Evolutionary conservation across 2,888 invertebrate species (phyloP), one percentile per base, ranked within the genome.

Genomic region (Schizaphis graminum): DNA sequence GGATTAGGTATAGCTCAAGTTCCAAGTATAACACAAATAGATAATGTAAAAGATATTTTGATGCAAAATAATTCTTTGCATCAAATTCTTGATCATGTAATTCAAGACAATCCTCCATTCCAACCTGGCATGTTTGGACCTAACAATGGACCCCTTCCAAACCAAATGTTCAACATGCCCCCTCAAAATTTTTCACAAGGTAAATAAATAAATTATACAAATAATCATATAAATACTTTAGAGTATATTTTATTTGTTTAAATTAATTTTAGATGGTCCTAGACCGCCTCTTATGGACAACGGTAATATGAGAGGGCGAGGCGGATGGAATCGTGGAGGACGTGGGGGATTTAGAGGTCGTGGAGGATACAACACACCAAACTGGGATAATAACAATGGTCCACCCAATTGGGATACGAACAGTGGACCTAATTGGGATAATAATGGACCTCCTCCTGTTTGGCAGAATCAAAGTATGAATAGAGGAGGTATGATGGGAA

Each of bases 281-380:
- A 94, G 91, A 91, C 90, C 85, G n/a, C 53, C 90, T 67, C 3
- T 87, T 7, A 41, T 94, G 41, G 94, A 94, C 24, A 91, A 85
- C 56, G 87, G 94, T 10, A 94, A 91, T 53, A 49, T 94, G 44
- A 86, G 94, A 91, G 94, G 94, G 49, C 57, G 94, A 13, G 90
- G 90, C 7, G 90, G 85, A 24, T 94, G 94, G 94, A 94, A 94
- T 87, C 94, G 94, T n/a, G 90, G 93, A 26, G 90, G 86, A 21
- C 94, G 94, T 67, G 90, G 94, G n/a, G 94, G 94, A 67, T 94
- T 94, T 87, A 94, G 94, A 91, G 94, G 94, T n/a, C 86, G 90
- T 53, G 61, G 90, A 41, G 85, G 85, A 56, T 90, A n/a, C 8
- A 93, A 93, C 47, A 53, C 67, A 86, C 86, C 91, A 49, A 91